Percentiles rank a stretch among this genome's conserved stretches.
These are phyloP conservation scores for Motacilla tschutschensis DNA, from an alignment of 2,113 vertebrate species.

Conservation along the genomic window DNA sequence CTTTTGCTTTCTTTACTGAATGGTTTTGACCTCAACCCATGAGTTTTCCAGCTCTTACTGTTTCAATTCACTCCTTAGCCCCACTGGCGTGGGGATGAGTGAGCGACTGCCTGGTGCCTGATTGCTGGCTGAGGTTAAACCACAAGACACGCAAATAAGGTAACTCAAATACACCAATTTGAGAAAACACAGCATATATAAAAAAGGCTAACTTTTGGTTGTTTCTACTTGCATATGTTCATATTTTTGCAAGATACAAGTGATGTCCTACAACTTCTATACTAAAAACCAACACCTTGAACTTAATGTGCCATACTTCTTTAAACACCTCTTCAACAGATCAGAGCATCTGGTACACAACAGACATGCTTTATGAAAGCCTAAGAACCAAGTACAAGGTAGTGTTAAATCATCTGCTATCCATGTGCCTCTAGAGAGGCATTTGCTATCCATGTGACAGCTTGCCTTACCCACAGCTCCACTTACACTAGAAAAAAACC, in stretches of 20 bases:
- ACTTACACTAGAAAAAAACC: background rate
- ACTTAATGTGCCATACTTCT: background rate
- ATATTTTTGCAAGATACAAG: background rate
- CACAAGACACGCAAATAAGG: accelerated
- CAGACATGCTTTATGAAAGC: background rate
- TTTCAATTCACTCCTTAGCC: background rate
- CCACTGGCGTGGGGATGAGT: background rate
- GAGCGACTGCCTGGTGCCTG: accelerated
- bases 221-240: background rate
- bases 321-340: background rate
- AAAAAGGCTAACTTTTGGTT: background rate
- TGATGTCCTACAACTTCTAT: background rate
- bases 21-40: background rate
- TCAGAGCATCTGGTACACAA: background rate
- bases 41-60: background rate
- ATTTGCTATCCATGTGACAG: background rate
- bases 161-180: background rate
- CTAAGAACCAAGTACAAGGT: background rate
- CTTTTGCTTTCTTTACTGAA: background rate
- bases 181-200: background rate
- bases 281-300: background rate
- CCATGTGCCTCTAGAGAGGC: background rate
- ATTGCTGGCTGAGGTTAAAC: background rate
- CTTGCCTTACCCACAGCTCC: background rate
- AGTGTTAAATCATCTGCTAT: background rate